Base-by-base conservation (phyloP, 2,797 vertebrate species). In the Gallirallus australis region DNA sequence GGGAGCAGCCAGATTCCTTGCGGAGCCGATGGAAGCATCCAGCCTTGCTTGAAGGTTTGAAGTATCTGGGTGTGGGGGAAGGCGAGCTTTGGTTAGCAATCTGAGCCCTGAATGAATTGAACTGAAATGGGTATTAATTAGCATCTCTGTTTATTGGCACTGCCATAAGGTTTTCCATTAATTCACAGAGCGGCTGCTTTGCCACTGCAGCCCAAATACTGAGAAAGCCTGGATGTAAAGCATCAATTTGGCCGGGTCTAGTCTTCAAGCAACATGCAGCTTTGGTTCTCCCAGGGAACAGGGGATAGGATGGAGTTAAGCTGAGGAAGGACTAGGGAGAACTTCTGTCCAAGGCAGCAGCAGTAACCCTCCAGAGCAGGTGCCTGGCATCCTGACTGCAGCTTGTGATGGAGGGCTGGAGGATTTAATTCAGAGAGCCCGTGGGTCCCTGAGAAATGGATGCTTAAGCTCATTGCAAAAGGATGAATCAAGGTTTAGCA, bases 171-270 rank as follows among this genome's bases (percentile, higher is more conserved):
- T 80, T 59, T 78, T 33, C 53, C 31, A 27, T 85, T 88, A 56
- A 59, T 57, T 78, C 45, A 24, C 8, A 14, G 19, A 40, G 42
- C 5, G 25, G 12, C 17, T 72, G 25, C 28, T 89, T 70, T 57
- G n/a, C 23, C 17, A 3, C 57, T 69, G 14, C 25, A 86, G 33
- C 37, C 33, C 33, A 59, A 64, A 54, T 12, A 30, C 4, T 31
- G 68, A 30, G 14, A 17, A 9, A 1, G 2, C 16, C 20, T 72
- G 68, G 54, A 18, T 59, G 15, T 35, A 63, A 70, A 63, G 11
- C 53, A 65, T 5, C 1, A 1, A 52, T n/a, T 15, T 45, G 11
- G 15, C 31, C 1, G 0, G 3, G 11, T 14, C 35, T 27, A 82
- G 20, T 16, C 54, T 72, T 27, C 0, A 4, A 87, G 42, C 24